Conservation (phyloP, 2,888 invertebrate species). For the Melanophora roralis region DNA sequence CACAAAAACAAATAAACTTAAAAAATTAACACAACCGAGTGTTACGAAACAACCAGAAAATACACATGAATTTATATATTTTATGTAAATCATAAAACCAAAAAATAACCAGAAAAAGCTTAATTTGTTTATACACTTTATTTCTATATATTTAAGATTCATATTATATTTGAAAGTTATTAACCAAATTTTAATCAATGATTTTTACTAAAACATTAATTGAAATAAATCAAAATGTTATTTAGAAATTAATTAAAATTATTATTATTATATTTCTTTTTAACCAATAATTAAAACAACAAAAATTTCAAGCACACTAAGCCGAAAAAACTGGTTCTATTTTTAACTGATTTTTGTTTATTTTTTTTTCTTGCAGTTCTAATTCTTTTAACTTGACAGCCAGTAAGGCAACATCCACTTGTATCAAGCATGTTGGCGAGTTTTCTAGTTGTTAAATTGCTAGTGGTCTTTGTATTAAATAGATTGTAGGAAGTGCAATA, state of each 20-base stretch:
- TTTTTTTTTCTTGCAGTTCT: conserved; percentile 1
- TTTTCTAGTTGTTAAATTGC: too few relatives aligned
- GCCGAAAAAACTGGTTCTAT: conserved; percentile 53
- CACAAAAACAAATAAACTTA: too few relatives aligned
- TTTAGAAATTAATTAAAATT: background rate
- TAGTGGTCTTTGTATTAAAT: too few relatives aligned
- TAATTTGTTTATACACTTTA: background rate
- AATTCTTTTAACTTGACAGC: conserved; percentile 49
- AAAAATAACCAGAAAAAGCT: background rate
- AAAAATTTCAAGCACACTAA: conserved; percentile 55
- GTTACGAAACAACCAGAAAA: background rate
- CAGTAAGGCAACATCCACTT: conserved; percentile 60
- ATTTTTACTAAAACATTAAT: conserved; percentile 35
- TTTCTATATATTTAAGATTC: conserved; percentile 21
- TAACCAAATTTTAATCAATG: too few relatives aligned
- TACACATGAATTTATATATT: background rate
- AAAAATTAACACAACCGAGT: background rate
- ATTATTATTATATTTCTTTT: background rate
- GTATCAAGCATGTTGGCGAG: conserved; percentile 55
- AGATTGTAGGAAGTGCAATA: too few relatives aligned
- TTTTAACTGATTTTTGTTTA: conserved; percentile 24
- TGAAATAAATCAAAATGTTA: conserved; percentile 4
- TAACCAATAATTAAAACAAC: conserved; percentile 8
- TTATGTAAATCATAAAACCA: background rate
- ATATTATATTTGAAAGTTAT: conserved; percentile 36